Base-by-base conservation (phyloP, 2,113 vertebrate genomes). In the Corythornis madagascariensis region DNA sequence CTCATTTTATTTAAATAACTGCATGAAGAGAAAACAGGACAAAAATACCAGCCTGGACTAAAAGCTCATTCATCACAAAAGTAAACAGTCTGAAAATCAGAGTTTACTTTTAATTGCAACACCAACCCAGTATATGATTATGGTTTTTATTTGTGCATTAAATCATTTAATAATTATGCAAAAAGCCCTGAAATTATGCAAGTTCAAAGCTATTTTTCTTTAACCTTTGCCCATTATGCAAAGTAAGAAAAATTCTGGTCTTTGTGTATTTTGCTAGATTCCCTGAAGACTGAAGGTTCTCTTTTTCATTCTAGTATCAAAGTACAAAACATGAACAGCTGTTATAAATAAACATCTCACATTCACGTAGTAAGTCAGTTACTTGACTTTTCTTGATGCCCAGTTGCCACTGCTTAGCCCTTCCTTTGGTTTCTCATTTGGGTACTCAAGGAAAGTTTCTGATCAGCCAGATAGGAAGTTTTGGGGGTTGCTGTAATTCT, bases 161-260 rank as follows among this genome's bases (percentile, higher is more conserved):
- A 79, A 92, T 91, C 78, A 95, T 61, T 47, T 59, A 88, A 82
- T 72, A 91, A 88, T 85, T 85, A 93, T 83, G 52, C 38, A 92
- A 87, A 94, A 85, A 84, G 18, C 7, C 12, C 14, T 63, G 59
- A 90, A 92, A 92, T 87, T 72, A 92, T 91, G 87, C 59, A 81
- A 75, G 55, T 90, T 87, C 50, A 89, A 85, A 79, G 50, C 25
- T 73, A 40, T 80, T 95, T 92, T 88, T 84, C 84, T 93, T 85
- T 85, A 94, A 73, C 42, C 67, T 85, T 83, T 87, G 38, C 75
- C 47, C 20, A 22, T 55, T 74, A 63, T 56, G 31, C 66, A 89
- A 87, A 86, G 18, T 50, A 86, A 75, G 22, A 88, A 83, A 66
- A 95, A 63, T 18, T 66, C 33, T 50, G 11, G 21, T 33, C 21